A percentile compares a stretch with the other conserved stretches of the same genome.
Evolutionary conservation across 2,888 invertebrate species (phyloP).

Genomic region (Parnassius orleans): DNA sequence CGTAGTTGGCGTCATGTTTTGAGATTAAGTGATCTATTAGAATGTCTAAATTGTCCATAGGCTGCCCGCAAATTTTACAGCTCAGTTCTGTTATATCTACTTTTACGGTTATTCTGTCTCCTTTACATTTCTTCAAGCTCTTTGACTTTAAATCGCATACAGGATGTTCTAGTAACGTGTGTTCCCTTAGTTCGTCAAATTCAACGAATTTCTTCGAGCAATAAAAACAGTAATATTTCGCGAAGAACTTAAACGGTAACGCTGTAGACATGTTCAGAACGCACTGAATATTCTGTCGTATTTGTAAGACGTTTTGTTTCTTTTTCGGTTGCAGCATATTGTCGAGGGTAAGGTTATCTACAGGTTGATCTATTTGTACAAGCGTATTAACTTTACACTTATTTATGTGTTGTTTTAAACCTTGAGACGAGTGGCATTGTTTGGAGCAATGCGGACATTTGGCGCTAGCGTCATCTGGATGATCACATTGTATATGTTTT

Average conservation of each 20-base stretch:
- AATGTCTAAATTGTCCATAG: constrained; percentile 47
- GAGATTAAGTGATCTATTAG: constrained; percentile 62
- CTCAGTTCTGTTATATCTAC: constrained; percentile 56
- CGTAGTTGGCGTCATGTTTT: constrained; percentile 61
- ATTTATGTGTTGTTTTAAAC: constrained; percentile 54
- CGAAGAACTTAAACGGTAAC: constrained; percentile 65
- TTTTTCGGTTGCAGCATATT: constrained; percentile 43
- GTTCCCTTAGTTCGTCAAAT: constrained; percentile 60
- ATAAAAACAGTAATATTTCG: constrained; percentile 65
- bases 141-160: constrained; percentile 61
- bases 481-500: constrained; percentile 54
- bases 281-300: constrained; percentile 62
- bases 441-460: constrained; percentile 62
- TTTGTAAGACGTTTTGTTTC: constrained; percentile 55
- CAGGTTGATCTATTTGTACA: constrained; percentile 32
- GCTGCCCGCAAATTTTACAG: constrained; percentile 55
- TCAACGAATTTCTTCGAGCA: constrained; percentile 62
- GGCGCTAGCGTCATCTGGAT: constrained; percentile 48
- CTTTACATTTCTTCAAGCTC: constrained; percentile 65
- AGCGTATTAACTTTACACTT: constrained; percentile 54
- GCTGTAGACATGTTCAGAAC: constrained; percentile 71
- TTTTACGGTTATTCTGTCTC: constrained; percentile 61
- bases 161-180: constrained; percentile 57
- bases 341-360: constrained; percentile 30
- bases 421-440: constrained; percentile 52